Base-by-base conservation (phyloP, 2,113 vertebrate genomes). In the Salvator merianae region DNA sequence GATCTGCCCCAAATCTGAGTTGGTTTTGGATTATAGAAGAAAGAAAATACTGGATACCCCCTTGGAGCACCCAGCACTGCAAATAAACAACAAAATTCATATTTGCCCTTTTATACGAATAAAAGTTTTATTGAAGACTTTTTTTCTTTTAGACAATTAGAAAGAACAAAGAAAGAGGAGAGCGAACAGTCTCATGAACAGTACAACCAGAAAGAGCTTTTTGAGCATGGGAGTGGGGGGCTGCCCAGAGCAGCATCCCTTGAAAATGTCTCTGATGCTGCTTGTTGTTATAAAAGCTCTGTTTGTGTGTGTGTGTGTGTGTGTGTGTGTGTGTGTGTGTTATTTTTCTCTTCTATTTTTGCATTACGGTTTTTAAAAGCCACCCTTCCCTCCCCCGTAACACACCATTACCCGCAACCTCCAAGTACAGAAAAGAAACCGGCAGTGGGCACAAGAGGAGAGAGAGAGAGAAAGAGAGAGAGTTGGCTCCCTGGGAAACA, bases 151-250 rank as follows among this genome's bases (percentile, higher is more conserved):
- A 95, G 92, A 94, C 94, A 91, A 96, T 95, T 97, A 95, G 93
- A 96, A 96, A 96, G 95, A 95, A 95, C 94, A 95, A 95, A 96
- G 93, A 95, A 95, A 94, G 94, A 91, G 88, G 93, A 95, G 93
- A 95, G 94, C 88, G 74, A 94, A 95, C 91, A 93, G 91, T 93
- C 92, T 93, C 69, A 91, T 88, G 90, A 86, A 92, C 71, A 79
- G 82, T 88, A 92, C 82, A 79, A 92, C 91, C 86, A 84, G 88
- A 84, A 91, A 86, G 90, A 94, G 78, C 88, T 90, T 92, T 90
- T 87, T 78, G 84, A 87, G 30, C 81, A 84, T 77, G 90, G 72
- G 82, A 88, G 84, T 68, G 62, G 43, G 5, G 0, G 55, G 38
- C 87, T 92, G 92, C 92, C 85, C 80, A 87, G 79, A 84, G 78